phyloP scores from a whole-genome alignment of 2,888 invertebrate species.

The Thecocarcelia acutangulata region DNA sequence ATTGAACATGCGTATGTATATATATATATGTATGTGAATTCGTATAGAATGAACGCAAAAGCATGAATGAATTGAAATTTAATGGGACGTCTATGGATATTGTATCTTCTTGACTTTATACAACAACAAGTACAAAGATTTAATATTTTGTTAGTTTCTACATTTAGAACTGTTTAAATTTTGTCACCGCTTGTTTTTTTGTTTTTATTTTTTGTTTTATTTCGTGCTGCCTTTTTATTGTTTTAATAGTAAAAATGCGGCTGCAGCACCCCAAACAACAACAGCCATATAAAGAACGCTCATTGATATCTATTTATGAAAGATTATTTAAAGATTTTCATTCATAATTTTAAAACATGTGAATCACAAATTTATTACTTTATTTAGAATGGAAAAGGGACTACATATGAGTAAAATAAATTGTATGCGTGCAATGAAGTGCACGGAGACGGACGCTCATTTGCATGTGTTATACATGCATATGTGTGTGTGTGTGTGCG shows the following conservation, averaged over 20 bases:
- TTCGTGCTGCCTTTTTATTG: constrained; percentile 21
- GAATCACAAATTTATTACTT: constrained; percentile 55
- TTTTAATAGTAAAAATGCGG: constrained; percentile 28
- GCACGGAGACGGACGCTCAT: not conserved
- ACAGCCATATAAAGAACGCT: constrained; percentile 6
- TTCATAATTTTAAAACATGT: constrained; percentile 57
- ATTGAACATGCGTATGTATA: too few relatives aligned
- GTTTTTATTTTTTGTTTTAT: constrained; percentile 11
- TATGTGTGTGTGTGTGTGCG: not conserved
- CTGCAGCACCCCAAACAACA: constrained; percentile 11
- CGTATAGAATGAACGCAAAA: constrained; percentile 15
- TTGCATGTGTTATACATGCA: not conserved
- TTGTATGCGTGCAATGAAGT: not conserved
- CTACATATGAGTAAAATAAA: not conserved
- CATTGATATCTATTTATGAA: constrained; percentile 58
- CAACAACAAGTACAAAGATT: not conserved
- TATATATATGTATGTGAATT: not conserved
- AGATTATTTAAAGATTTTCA: constrained; percentile 61
- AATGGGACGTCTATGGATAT: constrained; percentile 23
- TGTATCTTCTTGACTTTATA: constrained; percentile 6
- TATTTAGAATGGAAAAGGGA: constrained; percentile 25
- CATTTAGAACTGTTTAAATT: constrained; percentile 46
- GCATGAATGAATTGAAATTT: constrained; percentile 51
- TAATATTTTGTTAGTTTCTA: constrained; percentile 30
- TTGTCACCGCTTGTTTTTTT: constrained; percentile 49